These are phyloP conservation scores for Gavialis gangeticus DNA, from an alignment of 2,113 vertebrate species.

Conservation along the genomic window DNA sequence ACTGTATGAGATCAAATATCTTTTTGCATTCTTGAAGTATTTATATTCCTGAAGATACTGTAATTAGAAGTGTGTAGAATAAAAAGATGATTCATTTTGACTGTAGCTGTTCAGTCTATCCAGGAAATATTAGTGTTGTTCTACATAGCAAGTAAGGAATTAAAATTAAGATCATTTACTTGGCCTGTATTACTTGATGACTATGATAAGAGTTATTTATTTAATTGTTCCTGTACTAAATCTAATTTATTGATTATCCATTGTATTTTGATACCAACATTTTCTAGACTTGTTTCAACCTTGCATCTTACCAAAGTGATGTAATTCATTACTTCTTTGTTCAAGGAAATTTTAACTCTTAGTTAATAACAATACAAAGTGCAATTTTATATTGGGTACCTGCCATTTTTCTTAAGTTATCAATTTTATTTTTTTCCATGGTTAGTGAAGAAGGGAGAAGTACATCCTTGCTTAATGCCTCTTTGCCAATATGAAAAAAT, in stretches of 20 bases:
- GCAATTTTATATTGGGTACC: not conserved
- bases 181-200: slow-evolving; percentile 4
- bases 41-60: not conserved
- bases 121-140: not conserved
- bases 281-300: not conserved
- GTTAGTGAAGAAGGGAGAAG: not conserved
- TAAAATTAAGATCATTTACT: not conserved
- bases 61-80: slow-evolving; percentile 9
- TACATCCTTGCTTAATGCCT: not conserved
- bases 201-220: not conserved
- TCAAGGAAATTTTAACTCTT: not conserved
- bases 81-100: slow-evolving; percentile 17
- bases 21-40: not conserved
- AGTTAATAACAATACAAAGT: not conserved
- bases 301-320: not conserved
- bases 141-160: not conserved
- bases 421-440: not conserved
- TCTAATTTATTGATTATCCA: not conserved
- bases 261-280: not conserved
- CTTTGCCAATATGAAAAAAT: not conserved
- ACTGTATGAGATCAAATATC: not conserved
- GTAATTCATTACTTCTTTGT: not conserved
- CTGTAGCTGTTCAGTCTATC: not conserved
- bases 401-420: not conserved
- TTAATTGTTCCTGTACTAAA: not conserved